phyloP scores from a whole-genome alignment of 1,140 invertebrate genomes.

The Centruroides vittatus region DNA sequence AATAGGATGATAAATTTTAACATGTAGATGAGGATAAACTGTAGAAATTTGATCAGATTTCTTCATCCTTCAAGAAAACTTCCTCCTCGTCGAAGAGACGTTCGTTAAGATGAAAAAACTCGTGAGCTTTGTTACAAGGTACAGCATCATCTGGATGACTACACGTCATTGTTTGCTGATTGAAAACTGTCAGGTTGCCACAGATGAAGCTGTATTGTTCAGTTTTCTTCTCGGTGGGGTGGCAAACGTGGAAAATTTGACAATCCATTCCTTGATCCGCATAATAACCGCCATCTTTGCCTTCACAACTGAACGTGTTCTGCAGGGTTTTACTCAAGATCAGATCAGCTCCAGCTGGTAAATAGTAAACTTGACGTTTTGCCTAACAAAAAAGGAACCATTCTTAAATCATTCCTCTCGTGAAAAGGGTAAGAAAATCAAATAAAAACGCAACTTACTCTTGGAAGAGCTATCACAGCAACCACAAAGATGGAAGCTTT shows the following conservation, averaged over 20 bases:
- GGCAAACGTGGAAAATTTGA: conserved; percentile 69
- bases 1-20: too few species aligned
- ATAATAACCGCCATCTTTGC: conserved; percentile 34
- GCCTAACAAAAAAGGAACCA: neutral
- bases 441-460: too few species aligned
- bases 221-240: conserved; percentile 40
- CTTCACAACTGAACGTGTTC: conserved; percentile 22
- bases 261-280: conserved; percentile 74
- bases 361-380: conserved; percentile 6
- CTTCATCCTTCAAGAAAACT: too few species aligned
- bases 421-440: too few species aligned
- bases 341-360: conserved; percentile 19
- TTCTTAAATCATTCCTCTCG: too few species aligned
- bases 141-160: conserved; percentile 31
- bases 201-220: conserved; percentile 18
- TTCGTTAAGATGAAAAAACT: conserved; percentile 17
- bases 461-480: too few species aligned
- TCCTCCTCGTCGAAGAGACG: too few species aligned
- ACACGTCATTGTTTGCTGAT: conserved; percentile 24
- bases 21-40: too few species aligned
- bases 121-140: conserved; percentile 25
- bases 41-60: too few species aligned
- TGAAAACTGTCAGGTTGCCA: conserved; percentile 18
- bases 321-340: conserved; percentile 12
- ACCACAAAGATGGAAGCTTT: too few species aligned